Evolutionary conservation across 1,140 invertebrate genomes (phyloP).

Genomic region (Cotesia glomerata): DNA sequence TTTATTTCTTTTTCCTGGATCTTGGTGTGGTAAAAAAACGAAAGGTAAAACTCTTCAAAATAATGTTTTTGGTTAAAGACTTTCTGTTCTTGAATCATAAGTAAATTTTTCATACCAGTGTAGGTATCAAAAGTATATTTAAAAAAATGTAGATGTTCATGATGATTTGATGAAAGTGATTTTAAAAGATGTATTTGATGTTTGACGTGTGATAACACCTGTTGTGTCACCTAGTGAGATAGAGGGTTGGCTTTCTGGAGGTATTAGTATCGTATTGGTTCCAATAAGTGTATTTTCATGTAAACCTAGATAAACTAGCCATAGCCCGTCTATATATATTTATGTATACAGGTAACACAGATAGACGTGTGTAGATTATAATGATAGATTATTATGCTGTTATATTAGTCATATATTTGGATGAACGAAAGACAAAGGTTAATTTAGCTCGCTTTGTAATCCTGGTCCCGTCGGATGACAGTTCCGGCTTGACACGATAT

Average conservation of each 20-base stretch:
- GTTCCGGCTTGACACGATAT: conserved; percentile 33
- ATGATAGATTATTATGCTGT: conserved; percentile 3
- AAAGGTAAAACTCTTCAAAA: too few species aligned
- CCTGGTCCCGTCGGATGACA: conserved; percentile 50
- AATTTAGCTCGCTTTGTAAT: conserved; percentile 63
- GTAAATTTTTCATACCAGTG: too few species aligned
- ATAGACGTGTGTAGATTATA: conserved; percentile 20
- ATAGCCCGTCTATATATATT: too few species aligned
- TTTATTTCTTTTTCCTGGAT: too few species aligned
- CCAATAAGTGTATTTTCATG: conserved; percentile 59
- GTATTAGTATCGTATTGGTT: conserved; percentile 56
- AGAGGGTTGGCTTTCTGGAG: conserved; percentile 25
- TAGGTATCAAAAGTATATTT: too few species aligned
- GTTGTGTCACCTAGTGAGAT: conserved; percentile 48
- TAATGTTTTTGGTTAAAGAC: too few species aligned
- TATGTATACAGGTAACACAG: not conserved
- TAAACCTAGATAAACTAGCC: conserved; percentile 38
- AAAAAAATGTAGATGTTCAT: too few species aligned
- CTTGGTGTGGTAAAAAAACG: too few species aligned
- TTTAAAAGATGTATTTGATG: conserved; percentile 22
- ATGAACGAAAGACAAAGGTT: conserved; percentile 49
- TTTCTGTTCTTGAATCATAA: too few species aligned
- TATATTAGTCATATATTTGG: not conserved
- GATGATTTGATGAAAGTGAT: too few species aligned
- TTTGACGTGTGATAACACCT: conserved; percentile 44